Percentiles rank a stretch among this genome's conserved stretches.
Evolutionary conservation across 35 echinoderm and acorn worm genomes (phyloP).

Genomic region (Patiria miniata): DNA sequence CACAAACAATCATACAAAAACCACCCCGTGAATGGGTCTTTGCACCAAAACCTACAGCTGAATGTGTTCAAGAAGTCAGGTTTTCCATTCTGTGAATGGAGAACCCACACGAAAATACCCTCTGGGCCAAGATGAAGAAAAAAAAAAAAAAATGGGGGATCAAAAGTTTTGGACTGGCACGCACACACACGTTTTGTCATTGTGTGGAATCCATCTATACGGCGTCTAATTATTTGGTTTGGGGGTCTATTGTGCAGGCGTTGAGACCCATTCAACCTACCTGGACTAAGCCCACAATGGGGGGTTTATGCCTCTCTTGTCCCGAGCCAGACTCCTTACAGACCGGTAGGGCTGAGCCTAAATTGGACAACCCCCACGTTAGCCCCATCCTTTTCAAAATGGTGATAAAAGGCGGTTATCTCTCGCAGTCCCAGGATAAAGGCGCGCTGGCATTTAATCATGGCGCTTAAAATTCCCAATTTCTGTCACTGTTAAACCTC

Average conservation of each 20-base stretch:
- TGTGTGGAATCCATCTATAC: conserved; percentile 1
- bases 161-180: not conserved
- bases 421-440: not conserved
- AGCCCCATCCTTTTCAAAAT: not conserved
- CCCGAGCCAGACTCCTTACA: not conserved
- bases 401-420: conserved; percentile 1
- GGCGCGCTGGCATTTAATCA: conserved; percentile 7
- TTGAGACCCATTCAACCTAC: conserved; percentile 3
- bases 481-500: not conserved
- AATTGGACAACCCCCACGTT: conserved; percentile 18
- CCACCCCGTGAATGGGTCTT: not conserved
- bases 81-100: not conserved
- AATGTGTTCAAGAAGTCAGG: conserved; percentile 23
- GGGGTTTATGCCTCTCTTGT: not conserved
- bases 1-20: not conserved
- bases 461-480: not conserved
- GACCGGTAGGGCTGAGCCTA: not conserved
- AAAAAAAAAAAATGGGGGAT: not conserved
- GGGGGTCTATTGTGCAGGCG: conserved; percentile 29
- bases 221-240: conserved; percentile 18
- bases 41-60: not conserved
- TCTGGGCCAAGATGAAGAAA: not conserved
- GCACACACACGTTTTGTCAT: not conserved
- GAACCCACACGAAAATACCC: not conserved
- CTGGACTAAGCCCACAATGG: not conserved